Evolutionary conservation across 2,113 vertebrate species (phyloP).

Genomic region (Eonycteris spelaea): DNA sequence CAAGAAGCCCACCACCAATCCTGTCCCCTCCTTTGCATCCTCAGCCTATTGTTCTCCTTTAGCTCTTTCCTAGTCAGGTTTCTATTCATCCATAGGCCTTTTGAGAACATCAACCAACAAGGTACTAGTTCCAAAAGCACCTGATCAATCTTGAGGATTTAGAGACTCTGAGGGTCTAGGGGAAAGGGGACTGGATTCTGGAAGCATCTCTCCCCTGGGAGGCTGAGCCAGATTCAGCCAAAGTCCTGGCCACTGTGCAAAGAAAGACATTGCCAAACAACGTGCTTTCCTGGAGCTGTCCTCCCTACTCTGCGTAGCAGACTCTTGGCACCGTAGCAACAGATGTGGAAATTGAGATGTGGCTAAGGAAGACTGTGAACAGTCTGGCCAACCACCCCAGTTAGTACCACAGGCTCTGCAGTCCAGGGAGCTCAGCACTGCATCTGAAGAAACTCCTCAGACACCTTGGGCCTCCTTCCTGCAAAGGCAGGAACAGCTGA

Average conservation of each 20-base stretch:
- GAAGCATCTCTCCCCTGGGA: neutral
- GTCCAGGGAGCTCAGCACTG: too few relatives aligned
- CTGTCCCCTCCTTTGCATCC: neutral
- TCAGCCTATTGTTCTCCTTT: neutral
- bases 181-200: neutral
- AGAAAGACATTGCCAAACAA: neutral
- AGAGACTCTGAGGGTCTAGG: neutral
- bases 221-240: neutral
- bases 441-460: neutral
- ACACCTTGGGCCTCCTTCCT: accelerated
- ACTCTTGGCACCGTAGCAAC: neutral
- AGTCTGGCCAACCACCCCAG: neutral
- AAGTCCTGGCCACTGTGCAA: neutral
- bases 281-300: neutral
- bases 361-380: neutral
- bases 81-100: neutral
- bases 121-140: neutral
- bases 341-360: conserved; percentile 19
- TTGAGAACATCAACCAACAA: neutral
- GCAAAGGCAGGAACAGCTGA: neutral
- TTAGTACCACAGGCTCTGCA: neutral
- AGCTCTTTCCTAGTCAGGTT: neutral
- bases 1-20: neutral
- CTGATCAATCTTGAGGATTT: accelerated
- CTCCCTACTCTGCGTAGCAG: neutral